These are phyloP conservation scores for Creontiades dilutus DNA, from an alignment of 2,888 invertebrate genomes.

Conservation along the genomic window DNA sequence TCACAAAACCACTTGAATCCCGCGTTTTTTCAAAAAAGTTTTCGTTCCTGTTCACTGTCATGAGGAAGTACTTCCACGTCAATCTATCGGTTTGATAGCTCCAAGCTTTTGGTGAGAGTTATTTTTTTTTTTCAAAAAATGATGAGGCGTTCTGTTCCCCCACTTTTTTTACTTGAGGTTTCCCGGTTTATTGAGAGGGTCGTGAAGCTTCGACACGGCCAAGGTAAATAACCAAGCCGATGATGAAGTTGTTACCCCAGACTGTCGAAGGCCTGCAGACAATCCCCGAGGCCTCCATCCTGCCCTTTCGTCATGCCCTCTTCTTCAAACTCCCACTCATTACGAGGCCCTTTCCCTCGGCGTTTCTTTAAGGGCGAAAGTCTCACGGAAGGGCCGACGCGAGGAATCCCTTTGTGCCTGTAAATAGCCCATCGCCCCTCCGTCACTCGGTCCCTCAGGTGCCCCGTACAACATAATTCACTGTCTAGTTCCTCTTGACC, in stretches of 20 bases:
- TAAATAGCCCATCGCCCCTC: neutral
- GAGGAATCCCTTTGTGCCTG: constrained; percentile 14
- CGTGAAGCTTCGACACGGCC: constrained; percentile 48
- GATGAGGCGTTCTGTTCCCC: too few species aligned
- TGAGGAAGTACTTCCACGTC: too few species aligned
- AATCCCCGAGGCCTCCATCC: constrained; percentile 30
- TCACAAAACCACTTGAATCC: too few species aligned
- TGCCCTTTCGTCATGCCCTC: constrained; percentile 55
- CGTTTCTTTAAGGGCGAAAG: constrained; percentile 36
- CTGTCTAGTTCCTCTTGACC: constrained; percentile 6
- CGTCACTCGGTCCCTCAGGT: neutral
- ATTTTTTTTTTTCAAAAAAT: too few species aligned
- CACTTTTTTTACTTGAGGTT: neutral
- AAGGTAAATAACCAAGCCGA: constrained; percentile 58
- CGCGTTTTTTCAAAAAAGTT: too few species aligned
- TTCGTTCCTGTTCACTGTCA: too few species aligned
- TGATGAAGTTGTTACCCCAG: constrained; percentile 43
- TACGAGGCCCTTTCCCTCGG: neutral
- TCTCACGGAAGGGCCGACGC: neutral
- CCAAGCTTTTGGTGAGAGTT: too few species aligned
- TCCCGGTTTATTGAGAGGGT: constrained; percentile 35
- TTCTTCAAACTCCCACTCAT: constrained; percentile 43
- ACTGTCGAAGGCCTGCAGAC: constrained; percentile 4
- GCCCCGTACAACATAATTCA: constrained; percentile 21
- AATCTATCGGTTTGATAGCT: too few species aligned